Evolutionary conservation across 1,140 invertebrate species (phyloP).

Genomic region (Lepidurus apus): DNA sequence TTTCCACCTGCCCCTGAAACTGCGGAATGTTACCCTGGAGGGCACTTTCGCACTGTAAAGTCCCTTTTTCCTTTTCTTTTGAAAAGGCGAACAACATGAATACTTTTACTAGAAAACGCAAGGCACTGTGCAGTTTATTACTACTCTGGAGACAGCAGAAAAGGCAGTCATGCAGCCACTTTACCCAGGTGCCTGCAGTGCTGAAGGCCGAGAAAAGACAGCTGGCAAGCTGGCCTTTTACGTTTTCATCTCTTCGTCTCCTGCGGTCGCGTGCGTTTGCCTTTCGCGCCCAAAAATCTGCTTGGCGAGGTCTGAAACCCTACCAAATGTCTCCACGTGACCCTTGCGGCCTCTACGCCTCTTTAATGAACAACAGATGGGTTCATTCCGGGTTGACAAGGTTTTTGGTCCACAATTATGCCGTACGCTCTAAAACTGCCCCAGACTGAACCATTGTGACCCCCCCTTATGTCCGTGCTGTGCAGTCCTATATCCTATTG

Average conservation of each 20-base stretch:
- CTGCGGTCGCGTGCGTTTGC: slow-evolving; percentile 6
- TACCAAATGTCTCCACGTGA: slow-evolving; percentile 4
- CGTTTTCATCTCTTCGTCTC: not conserved
- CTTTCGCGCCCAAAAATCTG: not conserved
- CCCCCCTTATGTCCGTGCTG: not conserved
- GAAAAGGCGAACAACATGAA: not conserved
- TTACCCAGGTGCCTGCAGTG: not conserved
- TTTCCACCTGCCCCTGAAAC: not conserved
- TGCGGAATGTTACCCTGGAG: not conserved
- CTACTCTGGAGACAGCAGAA: not conserved
- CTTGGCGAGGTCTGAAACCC: no score
- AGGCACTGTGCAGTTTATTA: not conserved
- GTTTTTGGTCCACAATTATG: not conserved
- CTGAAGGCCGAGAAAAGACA: slow-evolving; percentile 1
- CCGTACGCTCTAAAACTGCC: not conserved
- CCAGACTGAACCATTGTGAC: not conserved
- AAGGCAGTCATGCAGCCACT: not conserved
- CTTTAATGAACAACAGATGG: slow-evolving; percentile 14
- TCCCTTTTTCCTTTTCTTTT: not conserved
- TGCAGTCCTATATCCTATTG: slow-evolving; percentile 4
- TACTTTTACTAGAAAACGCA: not conserved
- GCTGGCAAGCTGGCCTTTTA: slow-evolving; percentile 6
- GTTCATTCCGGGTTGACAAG: slow-evolving; percentile 1
- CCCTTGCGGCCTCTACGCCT: not conserved
- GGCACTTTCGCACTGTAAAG: not conserved